Evolutionary conservation across 1,140 invertebrate species (phyloP).

Genomic region (Chrysoperla carnea): DNA sequence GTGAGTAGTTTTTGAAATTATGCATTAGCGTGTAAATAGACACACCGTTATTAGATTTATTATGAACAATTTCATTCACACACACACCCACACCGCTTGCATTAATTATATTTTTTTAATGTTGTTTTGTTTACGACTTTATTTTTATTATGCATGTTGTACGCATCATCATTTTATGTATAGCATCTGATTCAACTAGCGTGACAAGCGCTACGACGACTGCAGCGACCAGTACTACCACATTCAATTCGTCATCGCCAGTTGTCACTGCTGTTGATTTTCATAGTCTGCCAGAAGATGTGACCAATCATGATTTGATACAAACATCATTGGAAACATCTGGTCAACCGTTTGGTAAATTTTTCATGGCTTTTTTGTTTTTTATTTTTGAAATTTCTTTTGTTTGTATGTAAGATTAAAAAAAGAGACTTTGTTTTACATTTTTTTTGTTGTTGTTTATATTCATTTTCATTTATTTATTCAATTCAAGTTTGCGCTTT

Average conservation of each 20-base stretch:
- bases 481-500: too few species aligned
- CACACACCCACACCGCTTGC: neutral
- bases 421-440: too few species aligned
- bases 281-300: constrained; percentile 1
- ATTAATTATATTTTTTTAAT: constrained; percentile 1
- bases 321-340: constrained; percentile 3
- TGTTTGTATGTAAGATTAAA: neutral
- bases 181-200: constrained; percentile 23
- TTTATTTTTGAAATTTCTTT: neutral
- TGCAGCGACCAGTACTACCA: constrained; percentile 19
- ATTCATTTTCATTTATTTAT: too few species aligned
- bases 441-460: too few species aligned
- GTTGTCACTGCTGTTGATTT: constrained; percentile 7
- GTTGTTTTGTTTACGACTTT: neutral
- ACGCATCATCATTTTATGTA: constrained; percentile 1
- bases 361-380: neutral
- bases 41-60: too few species aligned
- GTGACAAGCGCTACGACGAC: constrained; percentile 11
- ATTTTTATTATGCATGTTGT: neutral
- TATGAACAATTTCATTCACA: too few species aligned
- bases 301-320: neutral
- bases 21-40: too few species aligned
- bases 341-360: constrained; percentile 16
- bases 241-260: constrained; percentile 11
- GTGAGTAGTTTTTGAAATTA: too few species aligned